These are phyloP conservation scores for Leptinotarsa texana DNA, from an alignment of 1,140 invertebrate species.

Conservation along the genomic window DNA sequence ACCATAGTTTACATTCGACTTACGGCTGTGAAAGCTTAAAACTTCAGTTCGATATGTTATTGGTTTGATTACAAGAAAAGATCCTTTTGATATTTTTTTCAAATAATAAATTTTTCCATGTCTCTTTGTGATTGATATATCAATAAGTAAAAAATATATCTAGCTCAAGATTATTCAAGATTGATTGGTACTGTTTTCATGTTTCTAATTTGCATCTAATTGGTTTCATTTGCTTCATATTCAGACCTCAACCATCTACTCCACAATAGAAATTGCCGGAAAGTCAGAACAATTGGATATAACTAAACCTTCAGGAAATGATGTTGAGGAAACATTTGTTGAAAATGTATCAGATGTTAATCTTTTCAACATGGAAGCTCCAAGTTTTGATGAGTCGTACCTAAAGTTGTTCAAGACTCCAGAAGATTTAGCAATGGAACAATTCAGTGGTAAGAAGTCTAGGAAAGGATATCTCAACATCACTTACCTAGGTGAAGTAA, in stretches of 20 bases:
- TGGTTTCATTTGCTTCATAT: neutral
- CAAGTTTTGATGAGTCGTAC: slow-evolving; percentile 31
- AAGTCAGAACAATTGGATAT: slow-evolving; percentile 30
- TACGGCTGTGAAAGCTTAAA: too few species aligned
- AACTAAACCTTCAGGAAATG: slow-evolving; percentile 15
- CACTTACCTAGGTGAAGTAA: slow-evolving; percentile 28
- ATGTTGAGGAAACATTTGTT: slow-evolving; percentile 22
- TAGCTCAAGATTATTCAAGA: neutral
- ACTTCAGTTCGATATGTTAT: too few species aligned
- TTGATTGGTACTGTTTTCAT: slow-evolving; percentile 9
- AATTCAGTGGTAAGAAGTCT: slow-evolving; percentile 19
- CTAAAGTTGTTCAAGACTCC: slow-evolving; percentile 33
- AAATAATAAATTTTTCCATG: too few species aligned
- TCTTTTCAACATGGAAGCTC: slow-evolving; percentile 32
- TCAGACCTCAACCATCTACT: slow-evolving; percentile 7
- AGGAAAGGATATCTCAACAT: slow-evolving; percentile 16
- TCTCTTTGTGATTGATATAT: too few species aligned
- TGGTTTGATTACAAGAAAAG: too few species aligned
- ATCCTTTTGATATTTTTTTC: too few species aligned
- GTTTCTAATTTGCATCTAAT: neutral
- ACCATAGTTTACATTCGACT: too few species aligned
- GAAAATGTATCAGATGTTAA: slow-evolving; percentile 31
- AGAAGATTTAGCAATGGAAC: slow-evolving; percentile 34
- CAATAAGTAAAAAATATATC: too few species aligned
- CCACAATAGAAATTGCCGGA: slow-evolving; percentile 18